Evolutionary conservation across 2,888 invertebrate species (phyloP).

Genomic region (Yponomeuta malinellus): DNA sequence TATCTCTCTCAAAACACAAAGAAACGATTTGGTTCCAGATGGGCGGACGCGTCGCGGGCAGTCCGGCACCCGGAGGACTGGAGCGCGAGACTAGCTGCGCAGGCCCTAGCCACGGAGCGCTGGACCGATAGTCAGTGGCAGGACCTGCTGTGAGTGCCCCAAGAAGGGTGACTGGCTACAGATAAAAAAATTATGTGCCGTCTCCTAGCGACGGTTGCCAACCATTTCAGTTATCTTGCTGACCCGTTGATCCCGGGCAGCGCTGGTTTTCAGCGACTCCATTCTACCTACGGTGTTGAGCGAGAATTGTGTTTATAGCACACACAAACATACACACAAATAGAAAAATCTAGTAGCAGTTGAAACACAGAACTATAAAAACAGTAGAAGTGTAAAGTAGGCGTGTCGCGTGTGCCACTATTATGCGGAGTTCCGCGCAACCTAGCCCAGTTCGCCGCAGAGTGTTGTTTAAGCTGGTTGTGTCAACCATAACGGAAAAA

Average conservation of each 20-base stretch:
- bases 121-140: slow-evolving; percentile 77
- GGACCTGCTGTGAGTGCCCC: slow-evolving; percentile 62
- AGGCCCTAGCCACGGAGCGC: slow-evolving; percentile 71
- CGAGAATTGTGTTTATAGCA: too few relatives aligned
- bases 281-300: too few relatives aligned
- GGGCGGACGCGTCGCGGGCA: slow-evolving; percentile 66
- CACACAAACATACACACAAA: too few relatives aligned
- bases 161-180: neutral
- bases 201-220: neutral
- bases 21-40: slow-evolving; percentile 53
- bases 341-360: too few relatives aligned
- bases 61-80: slow-evolving; percentile 73
- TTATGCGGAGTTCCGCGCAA: too few relatives aligned
- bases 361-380: too few relatives aligned
- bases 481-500: too few relatives aligned
- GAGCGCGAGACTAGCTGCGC: slow-evolving; percentile 68
- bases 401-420: too few relatives aligned
- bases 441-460: too few relatives aligned
- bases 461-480: too few relatives aligned
- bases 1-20: neutral
- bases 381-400: too few relatives aligned
- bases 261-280: neutral
- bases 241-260: neutral
- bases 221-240: neutral
- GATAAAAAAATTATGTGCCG: neutral